These are phyloP conservation scores for Phrynosoma platyrhinos DNA, from an alignment of 2,113 vertebrate species.

Conservation along the genomic window DNA sequence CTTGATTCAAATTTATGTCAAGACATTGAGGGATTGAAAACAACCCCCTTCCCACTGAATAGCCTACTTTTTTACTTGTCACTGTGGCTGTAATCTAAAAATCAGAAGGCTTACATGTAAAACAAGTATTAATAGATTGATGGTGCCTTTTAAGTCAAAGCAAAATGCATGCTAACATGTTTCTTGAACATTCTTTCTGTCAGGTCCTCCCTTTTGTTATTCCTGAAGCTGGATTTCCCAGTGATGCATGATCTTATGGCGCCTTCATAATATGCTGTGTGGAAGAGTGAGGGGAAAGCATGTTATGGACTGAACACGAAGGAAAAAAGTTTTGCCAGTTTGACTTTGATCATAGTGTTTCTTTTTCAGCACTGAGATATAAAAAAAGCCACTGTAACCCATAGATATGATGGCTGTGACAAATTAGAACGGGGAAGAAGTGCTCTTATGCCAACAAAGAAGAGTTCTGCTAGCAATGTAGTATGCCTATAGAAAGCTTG, in stretches of 20 bases:
- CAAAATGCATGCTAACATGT: conserved; percentile 25
- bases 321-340: neutral
- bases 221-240: neutral
- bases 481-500: neutral
- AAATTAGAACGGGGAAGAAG: too few relatives aligned
- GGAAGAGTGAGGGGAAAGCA: neutral
- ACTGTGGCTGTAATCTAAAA: neutral
- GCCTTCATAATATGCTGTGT: neutral
- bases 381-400: too few relatives aligned
- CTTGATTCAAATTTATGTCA: neutral
- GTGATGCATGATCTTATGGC: neutral
- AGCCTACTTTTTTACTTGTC: conserved; percentile 9
- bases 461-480: neutral
- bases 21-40: neutral
- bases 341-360: neutral
- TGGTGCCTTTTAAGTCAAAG: conserved; percentile 28
- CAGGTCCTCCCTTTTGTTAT: neutral
- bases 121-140: conserved; percentile 2
- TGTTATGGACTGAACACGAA: neutral
- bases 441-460: neutral
- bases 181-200: neutral
- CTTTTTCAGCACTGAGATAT: neutral
- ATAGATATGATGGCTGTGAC: too few relatives aligned
- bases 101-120: neutral
- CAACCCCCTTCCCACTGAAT: neutral